Conservation (phyloP, 1,140 invertebrate species). For the Lordiphosa clarofinis region DNA sequence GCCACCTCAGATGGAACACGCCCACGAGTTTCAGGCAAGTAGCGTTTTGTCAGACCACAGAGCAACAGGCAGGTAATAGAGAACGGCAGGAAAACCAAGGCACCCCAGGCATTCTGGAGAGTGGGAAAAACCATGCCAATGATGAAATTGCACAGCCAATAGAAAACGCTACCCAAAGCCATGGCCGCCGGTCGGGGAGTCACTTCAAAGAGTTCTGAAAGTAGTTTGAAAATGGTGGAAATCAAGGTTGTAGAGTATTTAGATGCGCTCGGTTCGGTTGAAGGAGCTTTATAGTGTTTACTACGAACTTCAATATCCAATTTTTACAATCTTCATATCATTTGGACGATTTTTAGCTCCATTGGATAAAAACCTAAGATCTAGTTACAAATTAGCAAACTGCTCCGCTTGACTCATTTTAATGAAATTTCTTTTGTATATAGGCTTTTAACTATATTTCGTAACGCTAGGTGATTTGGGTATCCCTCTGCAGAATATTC, state of each 20-base stretch:
- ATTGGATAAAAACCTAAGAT: no score
- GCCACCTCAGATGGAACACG: constrained; percentile 83
- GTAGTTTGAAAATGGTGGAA: background rate
- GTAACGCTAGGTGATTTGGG: no score
- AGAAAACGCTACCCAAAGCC: constrained; percentile 91
- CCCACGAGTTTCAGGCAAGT: constrained; percentile 87
- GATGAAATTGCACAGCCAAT: constrained; percentile 93
- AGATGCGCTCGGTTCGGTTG: no score
- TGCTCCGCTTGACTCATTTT: no score
- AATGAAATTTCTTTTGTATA: no score
- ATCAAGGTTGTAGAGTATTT: background rate
- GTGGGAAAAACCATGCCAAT: constrained; percentile 89
- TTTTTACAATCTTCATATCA: no score
- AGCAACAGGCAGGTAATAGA: constrained; percentile 81
- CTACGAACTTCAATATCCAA: no score
- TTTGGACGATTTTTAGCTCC: no score
- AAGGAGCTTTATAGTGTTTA: no score
- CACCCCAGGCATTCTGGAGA: constrained; percentile 83
- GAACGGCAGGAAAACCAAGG: constrained; percentile 87
- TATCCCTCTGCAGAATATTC: no score
- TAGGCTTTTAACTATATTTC: no score
- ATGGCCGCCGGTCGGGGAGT: constrained; percentile 90
- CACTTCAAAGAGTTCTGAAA: constrained; percentile 90
- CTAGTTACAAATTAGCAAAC: no score
- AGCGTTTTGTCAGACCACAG: constrained; percentile 83